A percentile compares a stretch with the other conserved stretches of the same genome.
Evolutionary conservation across 1,140 invertebrate genomes (phyloP).

Genomic region (Dolichoris vasculosae): DNA sequence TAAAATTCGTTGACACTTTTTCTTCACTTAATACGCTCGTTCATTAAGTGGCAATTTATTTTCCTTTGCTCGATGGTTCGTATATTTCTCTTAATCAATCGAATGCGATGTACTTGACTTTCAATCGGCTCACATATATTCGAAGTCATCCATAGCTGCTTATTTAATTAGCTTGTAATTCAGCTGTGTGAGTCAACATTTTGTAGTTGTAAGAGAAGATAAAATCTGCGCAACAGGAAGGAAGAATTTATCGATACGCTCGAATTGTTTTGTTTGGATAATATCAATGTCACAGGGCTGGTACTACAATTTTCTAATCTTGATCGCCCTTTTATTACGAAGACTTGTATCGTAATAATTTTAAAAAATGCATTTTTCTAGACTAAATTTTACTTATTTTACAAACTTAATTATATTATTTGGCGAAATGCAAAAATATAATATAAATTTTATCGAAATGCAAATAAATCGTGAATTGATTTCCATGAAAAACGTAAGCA

Average conservation of each 20-base stretch:
- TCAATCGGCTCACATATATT: background rate
- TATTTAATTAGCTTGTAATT: conserved; percentile 25
- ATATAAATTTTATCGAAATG: too few species aligned
- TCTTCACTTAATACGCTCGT: background rate
- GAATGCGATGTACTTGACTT: background rate
- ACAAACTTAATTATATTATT: too few species aligned
- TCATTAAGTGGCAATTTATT: background rate
- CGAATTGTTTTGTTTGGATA: background rate
- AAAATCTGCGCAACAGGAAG: background rate
- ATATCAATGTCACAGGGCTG: background rate
- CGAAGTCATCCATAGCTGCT: background rate
- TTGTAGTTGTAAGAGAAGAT: background rate
- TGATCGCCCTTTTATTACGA: background rate
- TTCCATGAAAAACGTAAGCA: too few species aligned
- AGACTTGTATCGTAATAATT: background rate
- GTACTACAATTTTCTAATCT: background rate
- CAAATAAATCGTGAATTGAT: too few species aligned
- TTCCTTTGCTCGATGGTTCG: background rate
- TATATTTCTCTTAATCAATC: background rate
- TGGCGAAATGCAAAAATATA: too few species aligned
- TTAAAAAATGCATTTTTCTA: background rate
- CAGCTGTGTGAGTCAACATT: background rate
- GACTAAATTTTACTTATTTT: background rate
- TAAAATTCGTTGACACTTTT: background rate
- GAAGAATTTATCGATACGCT: background rate